Evolutionary conservation across 2,797 vertebrate species (phyloP), one percentile per base, ranked within the genome.

Genomic region (Muraenolepis orangiensis): DNA sequence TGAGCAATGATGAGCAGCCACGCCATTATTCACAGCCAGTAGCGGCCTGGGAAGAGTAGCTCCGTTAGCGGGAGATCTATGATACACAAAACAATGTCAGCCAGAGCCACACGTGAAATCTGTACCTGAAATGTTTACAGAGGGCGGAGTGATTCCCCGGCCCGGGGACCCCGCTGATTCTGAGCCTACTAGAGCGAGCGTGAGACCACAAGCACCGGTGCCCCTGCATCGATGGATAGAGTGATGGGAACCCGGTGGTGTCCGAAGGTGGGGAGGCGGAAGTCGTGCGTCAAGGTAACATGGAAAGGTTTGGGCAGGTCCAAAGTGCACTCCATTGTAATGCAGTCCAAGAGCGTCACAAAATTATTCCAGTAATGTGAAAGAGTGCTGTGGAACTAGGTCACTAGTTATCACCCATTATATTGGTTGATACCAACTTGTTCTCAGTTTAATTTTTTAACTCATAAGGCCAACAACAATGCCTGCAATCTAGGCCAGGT

Each of bases 201-300:
- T 57, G n/a, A n/a, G n/a, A n/a, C n/a, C 66, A 61, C 32, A 38
- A 26, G 16, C 69, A 69, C n/a, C 36, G 16, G 38, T 75, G 68
- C 14, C 42, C 26, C 46, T 12, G 18, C 0, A 26, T 8, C 14
- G 13, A 32, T 64, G 34, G 13, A 5, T 67, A 18, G 30, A 31
- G 30, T 16, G 30, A 67, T 29, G 14, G 29, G 4, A 30, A 67
- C 6, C 66, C 18, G 57, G 71, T 31, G 57, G 71, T 72, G 70
- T 28, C 68, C 69, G 70, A 71, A 3, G 32, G 3, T 3, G 32
- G 32, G 32, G 32, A 8, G 3, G 57, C 1, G 13, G 74, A 69
- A 3, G 16, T 46, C 40, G 2, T 3, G 76, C 74, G 79, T 81
- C 80, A 85, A 83, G 80, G 80, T 83, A 82, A 86, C 77, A 67